These are phyloP conservation scores for Eremophila alpestris DNA, from an alignment of 2,797 vertebrate genomes.

Conservation along the genomic window DNA sequence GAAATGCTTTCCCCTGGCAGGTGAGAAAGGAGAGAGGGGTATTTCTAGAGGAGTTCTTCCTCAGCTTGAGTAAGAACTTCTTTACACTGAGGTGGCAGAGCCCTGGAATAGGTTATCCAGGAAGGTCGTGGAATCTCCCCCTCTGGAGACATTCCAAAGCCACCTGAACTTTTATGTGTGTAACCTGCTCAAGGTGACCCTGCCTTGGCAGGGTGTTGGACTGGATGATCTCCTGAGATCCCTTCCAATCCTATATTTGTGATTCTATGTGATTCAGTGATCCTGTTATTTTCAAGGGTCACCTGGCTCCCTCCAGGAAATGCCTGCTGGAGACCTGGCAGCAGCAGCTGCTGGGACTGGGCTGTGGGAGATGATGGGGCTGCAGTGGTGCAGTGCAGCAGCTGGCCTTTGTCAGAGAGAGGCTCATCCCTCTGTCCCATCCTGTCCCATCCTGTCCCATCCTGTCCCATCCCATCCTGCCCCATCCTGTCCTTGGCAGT, in stretches of 20 bases:
- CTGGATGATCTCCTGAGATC: background rate
- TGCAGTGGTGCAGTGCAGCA: background rate
- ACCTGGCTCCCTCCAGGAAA: background rate
- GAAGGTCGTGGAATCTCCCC: accelerated
- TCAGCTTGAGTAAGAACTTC: background rate
- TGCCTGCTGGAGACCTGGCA: background rate
- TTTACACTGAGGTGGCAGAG: background rate
- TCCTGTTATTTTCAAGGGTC: background rate
- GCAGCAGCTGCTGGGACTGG: background rate
- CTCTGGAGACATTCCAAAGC: background rate
- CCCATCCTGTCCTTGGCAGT: background rate
- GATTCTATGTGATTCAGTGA: background rate
- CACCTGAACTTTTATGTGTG: background rate
- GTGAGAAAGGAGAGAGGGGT: background rate
- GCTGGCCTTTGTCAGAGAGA: background rate
- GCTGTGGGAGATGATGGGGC: background rate
- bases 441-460: background rate
- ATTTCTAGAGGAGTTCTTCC: background rate
- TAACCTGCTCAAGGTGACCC: background rate
- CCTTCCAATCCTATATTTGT: background rate
- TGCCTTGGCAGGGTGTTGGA: background rate
- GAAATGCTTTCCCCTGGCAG: background rate
- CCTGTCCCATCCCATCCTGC: background rate
- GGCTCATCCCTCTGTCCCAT: background rate
- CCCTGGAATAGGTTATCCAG: background rate